Evolutionary conservation across 30 jellyfish, hydroid and myxozoan species (phyloP).

Genomic region (Aurelia sp.): DNA sequence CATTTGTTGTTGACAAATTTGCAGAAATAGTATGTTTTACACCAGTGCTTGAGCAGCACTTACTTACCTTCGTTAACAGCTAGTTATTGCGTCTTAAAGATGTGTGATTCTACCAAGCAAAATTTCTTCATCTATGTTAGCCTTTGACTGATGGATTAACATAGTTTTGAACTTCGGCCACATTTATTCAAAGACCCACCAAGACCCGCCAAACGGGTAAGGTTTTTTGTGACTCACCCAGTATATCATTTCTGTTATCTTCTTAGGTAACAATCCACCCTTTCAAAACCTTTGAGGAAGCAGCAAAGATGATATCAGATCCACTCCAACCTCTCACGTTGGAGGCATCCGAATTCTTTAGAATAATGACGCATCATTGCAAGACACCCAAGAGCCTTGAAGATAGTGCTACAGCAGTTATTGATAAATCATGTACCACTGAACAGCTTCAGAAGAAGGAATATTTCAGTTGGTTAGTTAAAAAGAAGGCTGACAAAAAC

Average conservation of each 20-base stretch:
- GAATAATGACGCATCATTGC: constrained; percentile 3
- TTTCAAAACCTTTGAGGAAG: constrained; percentile 5
- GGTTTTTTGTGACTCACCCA: too few relatives aligned
- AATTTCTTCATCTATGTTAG: too few relatives aligned
- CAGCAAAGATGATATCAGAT: constrained; percentile 20
- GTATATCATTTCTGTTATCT: not conserved
- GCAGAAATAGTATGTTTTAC: too few relatives aligned
- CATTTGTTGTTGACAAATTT: too few relatives aligned
- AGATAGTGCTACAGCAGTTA: not conserved
- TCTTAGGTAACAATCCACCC: constrained; percentile 1
- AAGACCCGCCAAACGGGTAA: too few relatives aligned
- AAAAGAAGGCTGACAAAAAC: not conserved
- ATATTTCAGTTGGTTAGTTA: constrained; percentile 8
- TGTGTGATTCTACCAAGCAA: too few relatives aligned
- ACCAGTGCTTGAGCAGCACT: too few relatives aligned
- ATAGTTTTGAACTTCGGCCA: too few relatives aligned
- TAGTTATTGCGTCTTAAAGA: too few relatives aligned
- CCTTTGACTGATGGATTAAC: too few relatives aligned
- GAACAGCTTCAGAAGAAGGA: constrained; percentile 31
- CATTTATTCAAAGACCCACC: too few relatives aligned
- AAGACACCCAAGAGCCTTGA: constrained; percentile 6
- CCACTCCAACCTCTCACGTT: not conserved
- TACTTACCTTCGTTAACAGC: too few relatives aligned
- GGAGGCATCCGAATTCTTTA: constrained; percentile 37
- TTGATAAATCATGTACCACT: not conserved